phyloP scores from a whole-genome alignment of 1,140 invertebrate species.

The Neodiprion fabricii region DNA sequence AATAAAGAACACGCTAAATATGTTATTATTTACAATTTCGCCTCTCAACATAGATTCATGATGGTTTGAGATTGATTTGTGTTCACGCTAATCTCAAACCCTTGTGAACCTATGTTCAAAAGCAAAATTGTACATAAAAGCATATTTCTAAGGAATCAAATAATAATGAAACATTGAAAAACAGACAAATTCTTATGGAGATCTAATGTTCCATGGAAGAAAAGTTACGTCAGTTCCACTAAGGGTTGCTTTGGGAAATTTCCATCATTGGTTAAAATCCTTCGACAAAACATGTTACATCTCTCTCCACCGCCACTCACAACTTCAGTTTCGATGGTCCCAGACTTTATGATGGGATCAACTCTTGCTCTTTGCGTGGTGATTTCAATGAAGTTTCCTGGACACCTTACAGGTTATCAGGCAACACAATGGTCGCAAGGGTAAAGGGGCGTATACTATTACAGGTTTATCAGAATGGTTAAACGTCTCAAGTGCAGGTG shows the following conservation, averaged over 20 bases:
- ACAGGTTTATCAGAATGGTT: conserved; percentile 18
- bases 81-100: background rate
- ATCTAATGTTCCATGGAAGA: conserved; percentile 25
- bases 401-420: conserved; percentile 27
- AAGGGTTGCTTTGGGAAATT: conserved; percentile 20
- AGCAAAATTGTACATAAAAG: background rate
- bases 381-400: conserved; percentile 28
- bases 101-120: background rate
- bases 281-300: conserved; percentile 25
- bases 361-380: background rate
- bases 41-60: no score
- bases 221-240: conserved; percentile 23
- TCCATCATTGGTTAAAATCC: conserved; percentile 19
- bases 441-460: conserved; percentile 25
- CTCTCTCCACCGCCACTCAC: conserved; percentile 15
- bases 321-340: conserved; percentile 34
- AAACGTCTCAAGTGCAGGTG: conserved; percentile 21
- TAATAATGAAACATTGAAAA: background rate
- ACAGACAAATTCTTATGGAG: conserved; percentile 12
- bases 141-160: background rate
- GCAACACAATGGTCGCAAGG: conserved; percentile 16
- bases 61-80: no score
- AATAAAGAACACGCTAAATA: background rate
- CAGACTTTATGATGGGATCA: conserved; percentile 26
- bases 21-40: no score